Evolutionary conservation across 2,888 invertebrate genomes (phyloP), one percentile per base, ranked within the genome.

Genomic region (Phytoseiulus persimilis): DNA sequence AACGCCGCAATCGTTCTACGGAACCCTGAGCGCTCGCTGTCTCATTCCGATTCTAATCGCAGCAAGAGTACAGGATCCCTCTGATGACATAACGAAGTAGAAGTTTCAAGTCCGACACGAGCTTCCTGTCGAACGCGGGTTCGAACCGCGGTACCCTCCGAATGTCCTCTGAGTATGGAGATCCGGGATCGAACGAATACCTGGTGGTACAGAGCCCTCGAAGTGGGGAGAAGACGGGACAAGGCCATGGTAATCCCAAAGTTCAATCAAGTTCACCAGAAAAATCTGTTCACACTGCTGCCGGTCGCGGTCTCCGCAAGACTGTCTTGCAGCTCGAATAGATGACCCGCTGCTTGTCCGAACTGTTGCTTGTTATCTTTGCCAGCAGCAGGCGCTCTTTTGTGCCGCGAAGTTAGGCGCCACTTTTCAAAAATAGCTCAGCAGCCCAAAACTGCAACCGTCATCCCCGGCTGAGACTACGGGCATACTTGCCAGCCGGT

Each of bases 371-470:
- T 87, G 87, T 87, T 33, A 87, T 87, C 87, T 33, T n/a, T 39
- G 87, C 31, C 33, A n/a, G 39, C n/a, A 87, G 39, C 39, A 45
- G 33, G 33, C 32, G 39, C 39, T 33, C 87, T 33, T 84, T 87
- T 87, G 87, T 87, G 87, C 87, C 32, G 87, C 87, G 87, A 45
- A 87, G 87, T 39, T 39, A 6, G 87, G 87, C 87, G 87, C 87
- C 39, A 28, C 32, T 33, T 33, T 87, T 87, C 45, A 32, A 87
- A 87, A 18, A 14, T 32, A 18, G 83, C 83, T 31, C 18, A 14
- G 65, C 23, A 6, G 5, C 65, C 18, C 65, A 23, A 65, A 65
- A 65, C 1, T 23, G 5, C 14, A 14, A 2, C 18, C 23, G 65
- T 65, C 65, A 65, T 65, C 65, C 18, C 18, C 18, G 14, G 65